These are phyloP conservation scores for Numenius arquata DNA, from an alignment of 2,113 vertebrate species.

Conservation along the genomic window DNA sequence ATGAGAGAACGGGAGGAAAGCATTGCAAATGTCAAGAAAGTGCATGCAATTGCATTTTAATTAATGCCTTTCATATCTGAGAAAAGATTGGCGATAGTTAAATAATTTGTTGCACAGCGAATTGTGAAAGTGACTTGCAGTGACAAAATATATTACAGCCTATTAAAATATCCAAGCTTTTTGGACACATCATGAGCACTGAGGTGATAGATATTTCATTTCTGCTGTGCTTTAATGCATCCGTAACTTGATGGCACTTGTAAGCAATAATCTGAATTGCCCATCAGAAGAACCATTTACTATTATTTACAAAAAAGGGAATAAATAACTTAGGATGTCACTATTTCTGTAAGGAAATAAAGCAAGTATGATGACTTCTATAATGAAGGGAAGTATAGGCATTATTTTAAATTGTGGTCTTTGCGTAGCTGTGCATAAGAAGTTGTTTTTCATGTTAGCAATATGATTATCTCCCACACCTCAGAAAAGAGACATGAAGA, in stretches of 20 bases:
- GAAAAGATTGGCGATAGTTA: neutral
- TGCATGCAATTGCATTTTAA: neutral
- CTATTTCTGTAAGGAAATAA: slow-evolving; percentile 22
- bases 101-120: slow-evolving; percentile 31
- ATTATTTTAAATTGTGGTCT: neutral
- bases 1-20: neutral
- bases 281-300: slow-evolving; percentile 34
- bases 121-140: slow-evolving; percentile 65
- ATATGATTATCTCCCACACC: neutral
- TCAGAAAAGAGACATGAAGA: neutral
- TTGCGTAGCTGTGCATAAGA: neutral
- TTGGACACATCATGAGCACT: slow-evolving; percentile 18
- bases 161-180: slow-evolving; percentile 37
- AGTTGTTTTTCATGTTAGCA: neutral
- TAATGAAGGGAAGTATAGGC: slow-evolving; percentile 4
- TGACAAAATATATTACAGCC: slow-evolving; percentile 49
- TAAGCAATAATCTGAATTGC: slow-evolving; percentile 60
- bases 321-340: slow-evolving; percentile 36
- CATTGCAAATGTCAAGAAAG: neutral
- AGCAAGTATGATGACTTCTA: slow-evolving; percentile 1
- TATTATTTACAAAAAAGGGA: slow-evolving; percentile 46
- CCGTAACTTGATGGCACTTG: slow-evolving; percentile 49
- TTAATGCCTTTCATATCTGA: neutral
- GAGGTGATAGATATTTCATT: slow-evolving; percentile 31
- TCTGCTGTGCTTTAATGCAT: slow-evolving; percentile 40